These are phyloP conservation scores for Enteromius treurensis DNA, from an alignment of 2,797 vertebrate genomes.

Conservation along the genomic window DNA sequence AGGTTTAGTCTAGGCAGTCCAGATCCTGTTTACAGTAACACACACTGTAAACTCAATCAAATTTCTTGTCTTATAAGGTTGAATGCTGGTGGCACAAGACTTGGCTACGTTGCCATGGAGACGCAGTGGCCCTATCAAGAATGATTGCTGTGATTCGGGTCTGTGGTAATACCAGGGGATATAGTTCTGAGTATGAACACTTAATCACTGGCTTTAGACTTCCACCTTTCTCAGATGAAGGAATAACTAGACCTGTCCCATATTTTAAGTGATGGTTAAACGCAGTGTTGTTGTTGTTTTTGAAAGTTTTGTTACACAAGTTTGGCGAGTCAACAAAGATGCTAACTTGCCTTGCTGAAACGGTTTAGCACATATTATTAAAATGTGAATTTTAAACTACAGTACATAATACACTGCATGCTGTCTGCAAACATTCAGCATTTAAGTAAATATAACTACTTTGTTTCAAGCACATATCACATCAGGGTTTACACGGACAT, in stretches of 20 bases:
- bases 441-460: not conserved
- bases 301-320: not conserved
- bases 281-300: not conserved
- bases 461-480: not conserved
- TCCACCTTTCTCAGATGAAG: constrained; percentile 10
- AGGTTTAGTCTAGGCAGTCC: not conserved
- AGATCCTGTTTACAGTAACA: not conserved
- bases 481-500: not conserved
- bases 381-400: not conserved
- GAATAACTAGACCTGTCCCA: not conserved
- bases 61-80: constrained; percentile 20
- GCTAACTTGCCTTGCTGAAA: not conserved
- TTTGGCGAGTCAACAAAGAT: not conserved
- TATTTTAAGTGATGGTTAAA: not conserved
- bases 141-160: constrained; percentile 36
- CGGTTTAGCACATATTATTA: not conserved
- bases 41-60: not conserved
- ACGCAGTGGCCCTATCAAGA: constrained; percentile 42
- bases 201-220: constrained; percentile 18
- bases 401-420: not conserved
- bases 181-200: constrained; percentile 31
- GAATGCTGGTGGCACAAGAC: constrained; percentile 28
- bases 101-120: constrained; percentile 45
- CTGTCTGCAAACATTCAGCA: not conserved
- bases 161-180: constrained; percentile 28